phyloP scores from a whole-genome alignment of 2,888 invertebrate species.

The Drosophila leonis region DNA sequence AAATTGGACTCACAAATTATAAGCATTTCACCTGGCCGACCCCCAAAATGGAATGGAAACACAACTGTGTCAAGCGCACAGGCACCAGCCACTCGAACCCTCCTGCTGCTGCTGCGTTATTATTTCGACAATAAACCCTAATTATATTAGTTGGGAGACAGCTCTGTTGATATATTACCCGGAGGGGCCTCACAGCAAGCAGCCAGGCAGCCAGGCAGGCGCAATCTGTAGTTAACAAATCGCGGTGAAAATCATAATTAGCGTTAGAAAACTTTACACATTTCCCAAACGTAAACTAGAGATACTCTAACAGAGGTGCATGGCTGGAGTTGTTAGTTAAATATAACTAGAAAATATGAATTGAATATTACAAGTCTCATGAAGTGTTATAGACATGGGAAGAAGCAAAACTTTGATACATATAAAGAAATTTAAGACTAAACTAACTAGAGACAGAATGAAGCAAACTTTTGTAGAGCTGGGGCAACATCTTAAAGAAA shows the following conservation, averaged over 20 bases:
- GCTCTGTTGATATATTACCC: slow-evolving; percentile 69
- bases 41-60: slow-evolving; percentile 20
- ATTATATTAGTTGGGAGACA: slow-evolving; percentile 73
- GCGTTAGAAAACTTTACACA: slow-evolving; percentile 54
- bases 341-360: neutral
- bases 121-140: slow-evolving; percentile 71
- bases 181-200: slow-evolving; percentile 42
- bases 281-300: neutral
- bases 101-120: slow-evolving; percentile 44
- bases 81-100: slow-evolving; percentile 17
- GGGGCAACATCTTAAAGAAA: too few species aligned
- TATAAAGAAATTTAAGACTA: too few species aligned
- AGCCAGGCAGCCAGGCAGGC: slow-evolving; percentile 7
- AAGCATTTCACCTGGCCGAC: slow-evolving; percentile 65
- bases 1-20: slow-evolving; percentile 74
- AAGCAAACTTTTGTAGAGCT: too few species aligned
- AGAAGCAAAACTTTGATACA: too few species aligned
- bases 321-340: neutral
- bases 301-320: slow-evolving; percentile 6
- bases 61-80: slow-evolving; percentile 71
- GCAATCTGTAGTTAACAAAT: slow-evolving; percentile 67
- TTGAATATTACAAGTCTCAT: neutral
- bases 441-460: too few species aligned
- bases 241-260: slow-evolving; percentile 75
- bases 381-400: too few species aligned